A percentile compares a stretch with the other conserved stretches of the same genome.
Evolutionary conservation across 2,888 invertebrate species (phyloP).

Genomic region (Polia nebulosa): DNA sequence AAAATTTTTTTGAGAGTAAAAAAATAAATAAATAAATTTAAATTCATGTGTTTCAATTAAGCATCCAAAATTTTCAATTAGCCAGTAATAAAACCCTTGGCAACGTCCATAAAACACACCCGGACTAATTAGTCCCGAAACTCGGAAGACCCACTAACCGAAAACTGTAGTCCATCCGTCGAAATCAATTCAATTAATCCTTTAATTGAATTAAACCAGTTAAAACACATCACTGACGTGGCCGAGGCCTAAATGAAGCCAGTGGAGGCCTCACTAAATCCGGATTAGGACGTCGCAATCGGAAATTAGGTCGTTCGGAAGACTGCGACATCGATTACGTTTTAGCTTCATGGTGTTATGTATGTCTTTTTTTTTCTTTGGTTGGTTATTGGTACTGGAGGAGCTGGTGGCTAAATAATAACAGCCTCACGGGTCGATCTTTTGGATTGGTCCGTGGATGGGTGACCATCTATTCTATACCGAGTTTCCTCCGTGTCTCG

Average conservation of each 20-base stretch:
- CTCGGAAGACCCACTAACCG: slow-evolving; percentile 19
- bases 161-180: slow-evolving; percentile 32
- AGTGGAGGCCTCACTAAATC: slow-evolving; percentile 72
- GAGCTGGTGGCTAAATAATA: no score
- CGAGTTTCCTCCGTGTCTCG: no score
- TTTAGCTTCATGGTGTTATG: slow-evolving; percentile 37
- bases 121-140: slow-evolving; percentile 9
- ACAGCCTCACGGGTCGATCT: no score
- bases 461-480: no score
- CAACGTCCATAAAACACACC: slow-evolving; percentile 23
- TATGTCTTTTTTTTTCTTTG: not conserved
- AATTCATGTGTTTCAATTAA: slow-evolving; percentile 13
- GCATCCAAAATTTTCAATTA: slow-evolving; percentile 12
- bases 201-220: slow-evolving; percentile 68
- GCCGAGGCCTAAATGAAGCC: slow-evolving; percentile 59
- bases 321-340: slow-evolving; percentile 58
- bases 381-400: slow-evolving; percentile 11
- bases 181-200: slow-evolving; percentile 56
- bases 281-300: slow-evolving; percentile 72
- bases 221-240: slow-evolving; percentile 52
- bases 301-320: slow-evolving; percentile 76
- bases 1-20: not conserved
- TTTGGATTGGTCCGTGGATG: no score
- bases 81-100: slow-evolving; percentile 11
- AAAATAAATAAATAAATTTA: not conserved